Conservation (phyloP, 30 jellyfish, hydroid and myxozoan species). For the Pseudorhiza aurosa region DNA sequence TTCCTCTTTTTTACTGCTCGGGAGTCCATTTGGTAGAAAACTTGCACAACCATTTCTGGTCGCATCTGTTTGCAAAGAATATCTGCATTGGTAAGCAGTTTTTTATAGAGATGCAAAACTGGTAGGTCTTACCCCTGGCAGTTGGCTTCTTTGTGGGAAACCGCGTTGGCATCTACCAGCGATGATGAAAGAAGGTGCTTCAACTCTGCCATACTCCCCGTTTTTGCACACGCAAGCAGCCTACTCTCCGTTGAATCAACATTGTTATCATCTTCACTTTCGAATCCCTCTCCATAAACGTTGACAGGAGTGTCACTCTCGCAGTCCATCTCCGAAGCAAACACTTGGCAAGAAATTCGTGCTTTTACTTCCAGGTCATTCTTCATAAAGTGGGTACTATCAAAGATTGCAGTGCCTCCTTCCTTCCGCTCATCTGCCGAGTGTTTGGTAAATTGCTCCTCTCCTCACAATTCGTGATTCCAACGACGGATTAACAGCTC, state of each 20-base stretch:
- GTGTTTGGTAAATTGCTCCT: neutral
- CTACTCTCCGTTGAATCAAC: constrained; percentile 1
- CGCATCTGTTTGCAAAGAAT: no score
- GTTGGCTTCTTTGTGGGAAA: constrained; percentile 13
- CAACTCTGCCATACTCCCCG: constrained; percentile 26
- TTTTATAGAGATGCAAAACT: no score
- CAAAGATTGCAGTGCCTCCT: neutral
- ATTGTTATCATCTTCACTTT: neutral
- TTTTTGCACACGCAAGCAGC: constrained; percentile 38
- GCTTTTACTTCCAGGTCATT: no score
- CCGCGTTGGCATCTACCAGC: constrained; percentile 3
- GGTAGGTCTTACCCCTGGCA: constrained; percentile 71
- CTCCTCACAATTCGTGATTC: neutral
- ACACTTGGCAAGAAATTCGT: neutral
- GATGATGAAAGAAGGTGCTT: constrained; percentile 12
- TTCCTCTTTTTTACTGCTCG: no score
- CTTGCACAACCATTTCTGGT: no score
- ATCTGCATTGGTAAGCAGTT: no score
- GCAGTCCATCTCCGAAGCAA: neutral
- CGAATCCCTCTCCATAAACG: neutral
- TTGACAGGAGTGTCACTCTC: neutral
- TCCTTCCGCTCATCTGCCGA: neutral
- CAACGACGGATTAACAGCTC: neutral
- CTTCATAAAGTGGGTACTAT: no score
- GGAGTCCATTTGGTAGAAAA: no score